Evolutionary conservation across 2,113 vertebrate genomes (phyloP).

Genomic region (Trochalopteron elliotii): DNA sequence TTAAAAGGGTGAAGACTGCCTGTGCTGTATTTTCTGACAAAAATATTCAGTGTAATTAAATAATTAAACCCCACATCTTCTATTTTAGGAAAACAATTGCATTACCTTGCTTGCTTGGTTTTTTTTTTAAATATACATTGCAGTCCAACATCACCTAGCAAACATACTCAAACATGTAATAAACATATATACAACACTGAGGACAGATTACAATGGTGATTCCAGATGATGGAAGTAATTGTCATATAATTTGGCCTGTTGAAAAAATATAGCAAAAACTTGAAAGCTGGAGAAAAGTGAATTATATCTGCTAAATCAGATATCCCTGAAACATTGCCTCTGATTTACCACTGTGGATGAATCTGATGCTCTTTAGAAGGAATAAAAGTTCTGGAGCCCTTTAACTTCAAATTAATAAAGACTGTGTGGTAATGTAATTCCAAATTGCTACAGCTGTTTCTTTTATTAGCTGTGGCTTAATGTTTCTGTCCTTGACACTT

Average conservation of each 20-base stretch:
- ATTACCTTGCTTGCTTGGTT: neutral
- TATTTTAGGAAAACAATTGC: neutral
- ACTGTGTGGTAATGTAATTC: conserved; percentile 16
- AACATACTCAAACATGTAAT: neutral
- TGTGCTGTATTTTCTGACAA: neutral
- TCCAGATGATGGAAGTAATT: neutral
- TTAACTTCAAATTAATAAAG: conserved; percentile 24
- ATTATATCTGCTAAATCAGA: neutral
- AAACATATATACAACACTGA: neutral
- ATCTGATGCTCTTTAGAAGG: neutral
- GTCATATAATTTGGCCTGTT: neutral
- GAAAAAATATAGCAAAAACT: neutral
- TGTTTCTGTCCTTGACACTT: conserved; percentile 59
- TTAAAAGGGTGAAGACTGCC: neutral
- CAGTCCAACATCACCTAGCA: neutral
- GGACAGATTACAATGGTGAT: neutral
- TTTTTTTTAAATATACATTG: neutral
- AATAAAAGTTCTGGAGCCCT: conserved; percentile 14
- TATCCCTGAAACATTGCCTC: neutral
- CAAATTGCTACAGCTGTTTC: neutral
- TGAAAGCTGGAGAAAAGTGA: neutral
- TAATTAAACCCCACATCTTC: neutral
- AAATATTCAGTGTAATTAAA: neutral
- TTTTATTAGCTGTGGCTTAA: conserved; percentile 53
- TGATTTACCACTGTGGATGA: neutral